Evolutionary conservation across 2,888 invertebrate species (phyloP), one percentile per base, ranked within the genome.

Genomic region (Sesia bembeciformis): DNA sequence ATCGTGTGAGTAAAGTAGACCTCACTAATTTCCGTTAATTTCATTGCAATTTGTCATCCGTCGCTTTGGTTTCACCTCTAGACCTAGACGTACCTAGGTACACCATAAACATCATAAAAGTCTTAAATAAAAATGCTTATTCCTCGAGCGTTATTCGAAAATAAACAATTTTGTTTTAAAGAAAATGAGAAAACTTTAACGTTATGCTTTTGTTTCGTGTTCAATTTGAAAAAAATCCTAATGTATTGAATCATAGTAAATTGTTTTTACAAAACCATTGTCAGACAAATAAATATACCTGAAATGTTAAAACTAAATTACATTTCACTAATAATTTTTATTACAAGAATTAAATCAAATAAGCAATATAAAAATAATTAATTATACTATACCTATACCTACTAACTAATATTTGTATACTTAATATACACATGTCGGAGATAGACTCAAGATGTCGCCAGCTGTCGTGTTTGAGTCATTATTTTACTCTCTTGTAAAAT

Each of bases 41-140:
- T 61, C 52, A 53, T 56, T 58, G 52, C 53, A 55, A 58, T 58
- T 53, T 39, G 4, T 38, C 39, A 50, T 39, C 38, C 38, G 52
- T 55, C 58, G 54, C 59, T 61, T 60, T 54, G 54, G 39, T 53
- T 49, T 49, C 52, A 58, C 58, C 57, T 54, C 52, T 57, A 58
- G 56, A 59, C 54, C 49, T 50, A 8, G 50, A n/a, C n/a, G n/a
- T n/a, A n/a, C n/a, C n/a, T n/a, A n/a, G n/a, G 23, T 23, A 23
- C 23, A 23, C 23, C 23, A 23, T 23, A 23, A 23, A 23, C 23
- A 40, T n/a, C 49, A 52, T 23, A 38, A 52, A 53, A 52, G 49
- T 49, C 40, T 40, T 55, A 58, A 54, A 53, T 57, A 54, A 52
- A 57, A 46, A 53, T 40, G 51, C 52, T 52, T 52, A 42, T 55